Conservation (phyloP, 2,113 vertebrate species). For the Benthochromis sp. region DNA sequence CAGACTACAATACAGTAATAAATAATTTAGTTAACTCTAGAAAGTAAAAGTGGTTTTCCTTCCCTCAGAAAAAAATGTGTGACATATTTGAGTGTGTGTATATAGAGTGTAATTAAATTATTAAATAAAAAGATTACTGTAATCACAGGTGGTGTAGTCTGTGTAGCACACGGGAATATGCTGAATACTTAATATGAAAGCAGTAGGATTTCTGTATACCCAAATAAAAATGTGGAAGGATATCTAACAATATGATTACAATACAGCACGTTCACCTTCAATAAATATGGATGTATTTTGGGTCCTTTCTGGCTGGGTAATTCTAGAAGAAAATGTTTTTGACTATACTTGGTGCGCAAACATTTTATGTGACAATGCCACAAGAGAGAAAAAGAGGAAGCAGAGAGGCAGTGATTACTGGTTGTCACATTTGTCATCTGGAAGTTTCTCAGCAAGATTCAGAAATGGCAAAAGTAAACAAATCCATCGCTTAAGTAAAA, state of each 20-base stretch:
- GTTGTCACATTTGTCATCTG: background rate
- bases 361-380: background rate
- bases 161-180: background rate
- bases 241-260: background rate
- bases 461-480: background rate
- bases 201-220: background rate
- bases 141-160: background rate
- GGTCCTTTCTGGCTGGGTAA: background rate
- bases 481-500: background rate
- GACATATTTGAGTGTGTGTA: background rate
- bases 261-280: background rate
- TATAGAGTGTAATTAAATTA: background rate
- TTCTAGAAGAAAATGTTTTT: background rate
- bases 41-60: background rate
- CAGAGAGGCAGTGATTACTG: background rate
- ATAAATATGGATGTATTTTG: background rate
- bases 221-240: background rate
- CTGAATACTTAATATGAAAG: background rate
- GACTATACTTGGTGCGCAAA: background rate
- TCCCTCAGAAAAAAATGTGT: background rate
- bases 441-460: background rate
- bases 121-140: background rate
- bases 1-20: background rate
- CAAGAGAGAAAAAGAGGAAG: background rate
- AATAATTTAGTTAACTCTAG: background rate